These are phyloP conservation scores for Oxyruncus cristatus DNA, from an alignment of 2,113 vertebrate genomes.

Conservation along the genomic window DNA sequence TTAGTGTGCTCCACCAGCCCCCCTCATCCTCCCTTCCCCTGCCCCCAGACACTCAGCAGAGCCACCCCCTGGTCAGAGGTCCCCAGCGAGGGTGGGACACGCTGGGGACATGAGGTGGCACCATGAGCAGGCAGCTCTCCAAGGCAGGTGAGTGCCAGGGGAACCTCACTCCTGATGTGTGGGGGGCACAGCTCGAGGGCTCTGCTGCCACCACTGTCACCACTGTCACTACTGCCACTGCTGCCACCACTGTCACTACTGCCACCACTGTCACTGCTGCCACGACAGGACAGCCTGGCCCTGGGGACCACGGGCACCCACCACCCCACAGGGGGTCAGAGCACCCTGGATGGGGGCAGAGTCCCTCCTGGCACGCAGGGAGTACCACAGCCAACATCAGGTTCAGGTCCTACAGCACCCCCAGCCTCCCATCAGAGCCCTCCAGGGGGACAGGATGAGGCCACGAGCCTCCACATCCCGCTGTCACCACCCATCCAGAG, in stretches of 20 bases:
- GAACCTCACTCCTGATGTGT: fast-evolving
- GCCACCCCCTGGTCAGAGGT: background rate
- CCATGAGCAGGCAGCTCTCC: background rate
- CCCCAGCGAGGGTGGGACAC: background rate
- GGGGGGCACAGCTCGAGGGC: background rate
- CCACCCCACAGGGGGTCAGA: background rate
- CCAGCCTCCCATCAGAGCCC: background rate
- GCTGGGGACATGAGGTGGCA: background rate
- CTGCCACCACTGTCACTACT: background rate
- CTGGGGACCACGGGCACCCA: background rate
- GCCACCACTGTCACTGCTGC: background rate
- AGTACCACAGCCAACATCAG: background rate
- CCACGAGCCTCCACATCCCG: background rate
- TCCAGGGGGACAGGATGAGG: background rate
- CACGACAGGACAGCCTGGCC: background rate
- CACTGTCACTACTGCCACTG: background rate
- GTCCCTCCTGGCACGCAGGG: background rate
- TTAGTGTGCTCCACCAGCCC: background rate
- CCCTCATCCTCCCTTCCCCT: background rate
- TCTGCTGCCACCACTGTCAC: background rate
- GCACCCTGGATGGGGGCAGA: background rate
- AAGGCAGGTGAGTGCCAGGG: background rate
- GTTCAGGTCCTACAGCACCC: background rate
- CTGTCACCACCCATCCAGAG: background rate
- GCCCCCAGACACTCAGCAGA: fast-evolving